A percentile compares a stretch with the other conserved stretches of the same genome.
Evolutionary conservation across 2,888 invertebrate genomes (phyloP).

Genomic region (Heliothis peltigera): DNA sequence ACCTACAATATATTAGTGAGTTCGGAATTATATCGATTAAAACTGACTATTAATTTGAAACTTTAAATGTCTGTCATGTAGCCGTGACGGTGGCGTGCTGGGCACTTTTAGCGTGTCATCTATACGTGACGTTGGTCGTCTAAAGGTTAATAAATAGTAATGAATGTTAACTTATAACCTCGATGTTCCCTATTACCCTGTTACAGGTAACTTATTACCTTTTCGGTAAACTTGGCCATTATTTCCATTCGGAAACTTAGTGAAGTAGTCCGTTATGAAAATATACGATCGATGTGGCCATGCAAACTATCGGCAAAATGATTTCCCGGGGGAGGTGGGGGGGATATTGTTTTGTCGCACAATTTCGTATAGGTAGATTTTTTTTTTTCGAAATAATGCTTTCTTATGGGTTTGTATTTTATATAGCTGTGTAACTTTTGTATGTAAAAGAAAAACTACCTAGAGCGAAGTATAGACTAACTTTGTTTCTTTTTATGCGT

Average conservation of each 20-base stretch:
- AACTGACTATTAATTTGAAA: too few species aligned
- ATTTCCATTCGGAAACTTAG: slow-evolving; percentile 48
- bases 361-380: slow-evolving; percentile 47
- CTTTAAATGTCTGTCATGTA: too few species aligned
- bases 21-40: too few species aligned
- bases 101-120: too few species aligned
- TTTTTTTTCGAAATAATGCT: slow-evolving; percentile 48
- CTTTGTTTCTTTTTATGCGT: too few species aligned
- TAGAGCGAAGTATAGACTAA: too few species aligned
- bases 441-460: background rate
- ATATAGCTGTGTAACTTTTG: slow-evolving; percentile 11
- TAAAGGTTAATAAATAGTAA: too few species aligned
- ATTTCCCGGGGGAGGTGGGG: slow-evolving; percentile 73
- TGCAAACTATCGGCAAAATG: slow-evolving; percentile 70
- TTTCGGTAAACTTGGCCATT: slow-evolving; percentile 46
- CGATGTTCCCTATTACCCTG: slow-evolving; percentile 36
- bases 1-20: too few species aligned
- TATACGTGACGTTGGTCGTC: background rate
- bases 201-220: slow-evolving; percentile 17
- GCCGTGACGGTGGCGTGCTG: too few species aligned
- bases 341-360: slow-evolving; percentile 30
- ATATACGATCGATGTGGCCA: slow-evolving; percentile 74
- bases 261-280: slow-evolving; percentile 69
- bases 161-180: background rate
- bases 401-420: slow-evolving; percentile 24